A percentile compares a stretch with the other conserved stretches of the same genome.
These are phyloP conservation scores for Cephalopterus ornatus DNA, from an alignment of 2,113 vertebrate genomes.

Conservation along the genomic window DNA sequence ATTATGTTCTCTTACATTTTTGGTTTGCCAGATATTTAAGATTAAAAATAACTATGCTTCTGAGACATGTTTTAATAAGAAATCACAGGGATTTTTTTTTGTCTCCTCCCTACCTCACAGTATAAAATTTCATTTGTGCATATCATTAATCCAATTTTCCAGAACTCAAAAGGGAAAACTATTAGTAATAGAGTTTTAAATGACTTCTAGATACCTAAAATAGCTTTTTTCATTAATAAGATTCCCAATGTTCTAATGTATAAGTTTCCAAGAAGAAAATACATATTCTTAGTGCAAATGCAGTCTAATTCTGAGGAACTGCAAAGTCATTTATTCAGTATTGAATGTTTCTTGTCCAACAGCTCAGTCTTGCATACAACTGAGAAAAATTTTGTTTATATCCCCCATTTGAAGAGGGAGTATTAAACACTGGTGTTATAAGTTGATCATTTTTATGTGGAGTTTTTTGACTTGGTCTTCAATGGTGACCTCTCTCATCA, in stretches of 20 bases:
- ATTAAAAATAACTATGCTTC: not conserved
- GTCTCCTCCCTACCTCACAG: not conserved
- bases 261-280: not conserved
- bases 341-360: not conserved
- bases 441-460: not conserved
- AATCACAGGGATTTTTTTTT: not conserved
- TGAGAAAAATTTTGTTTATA: not conserved
- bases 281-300: not conserved
- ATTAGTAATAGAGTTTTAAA: not conserved
- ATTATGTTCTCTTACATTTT: not conserved
- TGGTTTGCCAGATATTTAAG: not conserved
- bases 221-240: not conserved
- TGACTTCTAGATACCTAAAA: not conserved
- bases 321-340: not conserved
- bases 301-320: not conserved
- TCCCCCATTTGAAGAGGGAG: not conserved
- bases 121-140: not conserved
- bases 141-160: not conserved
- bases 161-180: not conserved
- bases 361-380: not conserved
- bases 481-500: not conserved
- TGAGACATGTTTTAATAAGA: not conserved
- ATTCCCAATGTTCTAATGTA: not conserved
- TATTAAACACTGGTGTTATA: not conserved
- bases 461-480: not conserved